phyloP scores from a whole-genome alignment of 2,797 vertebrate species.

The Fundulus diaphanus region DNA sequence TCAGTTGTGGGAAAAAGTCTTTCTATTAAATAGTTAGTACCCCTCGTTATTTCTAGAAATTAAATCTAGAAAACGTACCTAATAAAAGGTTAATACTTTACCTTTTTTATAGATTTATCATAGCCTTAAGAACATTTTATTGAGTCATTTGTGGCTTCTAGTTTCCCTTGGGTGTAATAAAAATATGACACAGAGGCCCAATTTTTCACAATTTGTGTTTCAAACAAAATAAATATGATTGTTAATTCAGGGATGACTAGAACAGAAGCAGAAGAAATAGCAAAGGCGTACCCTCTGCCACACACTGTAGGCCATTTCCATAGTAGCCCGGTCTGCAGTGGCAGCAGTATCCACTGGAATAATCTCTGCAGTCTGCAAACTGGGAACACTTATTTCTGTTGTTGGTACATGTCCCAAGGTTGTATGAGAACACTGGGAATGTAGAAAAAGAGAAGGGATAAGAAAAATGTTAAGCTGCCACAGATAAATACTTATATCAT shows the following conservation, averaged over 20 bases:
- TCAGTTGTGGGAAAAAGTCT: no score
- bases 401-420: slow-evolving; percentile 86
- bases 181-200: no score
- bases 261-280: not conserved
- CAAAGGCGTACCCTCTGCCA: slow-evolving; percentile 86
- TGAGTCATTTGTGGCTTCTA: no score
- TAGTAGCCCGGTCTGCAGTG: slow-evolving; percentile 92
- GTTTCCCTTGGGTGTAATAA: no score
- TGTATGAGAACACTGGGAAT: slow-evolving; percentile 91
- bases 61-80: no score
- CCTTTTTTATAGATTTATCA: no score
- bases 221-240: not conserved
- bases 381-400: slow-evolving; percentile 89
- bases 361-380: slow-evolving; percentile 90
- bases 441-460: not conserved
- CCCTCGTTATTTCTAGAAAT: no score
- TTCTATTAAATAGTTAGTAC: no score
- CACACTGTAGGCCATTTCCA: slow-evolving; percentile 93
- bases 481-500: not conserved
- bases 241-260: not conserved
- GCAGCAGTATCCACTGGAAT: slow-evolving; percentile 90
- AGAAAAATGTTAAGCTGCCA: not conserved
- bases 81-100: no score
- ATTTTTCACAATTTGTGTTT: no score
- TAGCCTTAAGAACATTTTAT: no score